phyloP scores from a whole-genome alignment of 2,797 vertebrate genomes.

The Phoxinus dragarum region DNA sequence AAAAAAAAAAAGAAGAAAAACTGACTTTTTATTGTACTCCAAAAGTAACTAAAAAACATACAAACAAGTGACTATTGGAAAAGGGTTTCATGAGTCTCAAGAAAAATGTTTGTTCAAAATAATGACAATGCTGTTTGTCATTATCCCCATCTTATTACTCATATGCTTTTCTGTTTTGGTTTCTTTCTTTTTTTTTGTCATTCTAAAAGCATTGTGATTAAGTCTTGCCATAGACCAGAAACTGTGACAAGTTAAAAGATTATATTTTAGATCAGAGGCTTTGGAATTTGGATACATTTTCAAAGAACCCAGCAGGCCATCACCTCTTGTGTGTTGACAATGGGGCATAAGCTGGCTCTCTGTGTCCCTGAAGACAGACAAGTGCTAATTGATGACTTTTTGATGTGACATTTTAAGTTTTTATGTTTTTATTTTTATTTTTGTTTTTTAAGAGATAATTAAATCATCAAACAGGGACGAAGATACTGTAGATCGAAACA shows the following conservation, averaged over 20 bases:
- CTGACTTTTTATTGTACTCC: background rate
- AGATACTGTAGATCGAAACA: background rate
- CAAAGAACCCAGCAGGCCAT: constrained; percentile 34
- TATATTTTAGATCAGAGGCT: constrained; percentile 9
- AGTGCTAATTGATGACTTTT: constrained; percentile 60
- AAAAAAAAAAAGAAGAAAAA: background rate
- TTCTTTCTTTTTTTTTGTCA: background rate
- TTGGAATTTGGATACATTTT: constrained; percentile 35
- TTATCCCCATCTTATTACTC: background rate
- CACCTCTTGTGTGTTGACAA: constrained; percentile 51
- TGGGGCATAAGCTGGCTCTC: constrained; percentile 25
- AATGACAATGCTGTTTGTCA: background rate
- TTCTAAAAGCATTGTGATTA: constrained; percentile 14
- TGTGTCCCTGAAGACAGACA: constrained; percentile 38
- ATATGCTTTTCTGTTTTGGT: background rate
- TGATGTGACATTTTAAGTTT: constrained; percentile 48
- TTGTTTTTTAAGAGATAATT: background rate
- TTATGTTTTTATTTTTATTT: background rate
- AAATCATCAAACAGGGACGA: background rate
- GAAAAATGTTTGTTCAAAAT: background rate
- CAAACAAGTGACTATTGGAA: background rate
- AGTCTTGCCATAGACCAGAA: background rate
- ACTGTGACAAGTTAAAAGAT: background rate
- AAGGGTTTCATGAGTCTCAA: background rate
- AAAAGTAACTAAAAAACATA: background rate